A percentile compares a stretch with the other conserved stretches of the same genome.
Conservation (phyloP, 1,140 invertebrate genomes). For the Anastatus disparis region DNA sequence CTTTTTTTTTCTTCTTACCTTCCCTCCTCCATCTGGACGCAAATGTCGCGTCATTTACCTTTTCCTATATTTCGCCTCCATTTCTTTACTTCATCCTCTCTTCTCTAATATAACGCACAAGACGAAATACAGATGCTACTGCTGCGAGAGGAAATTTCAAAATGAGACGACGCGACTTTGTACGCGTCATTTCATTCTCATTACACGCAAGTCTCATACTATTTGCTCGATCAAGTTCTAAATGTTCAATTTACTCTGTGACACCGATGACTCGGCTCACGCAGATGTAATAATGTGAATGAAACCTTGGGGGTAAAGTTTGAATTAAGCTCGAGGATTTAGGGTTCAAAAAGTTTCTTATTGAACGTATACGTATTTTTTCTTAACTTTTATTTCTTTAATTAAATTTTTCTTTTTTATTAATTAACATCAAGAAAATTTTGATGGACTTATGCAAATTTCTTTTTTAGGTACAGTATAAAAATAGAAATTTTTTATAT, state of each 20-base stretch:
- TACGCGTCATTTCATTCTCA: slow-evolving; percentile 40
- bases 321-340: too few species aligned
- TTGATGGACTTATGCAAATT: too few species aligned
- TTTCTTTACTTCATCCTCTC: neutral
- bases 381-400: too few species aligned
- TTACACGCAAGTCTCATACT: slow-evolving; percentile 15
- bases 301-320: too few species aligned
- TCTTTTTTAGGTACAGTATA: too few species aligned
- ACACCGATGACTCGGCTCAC: neutral
- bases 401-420: too few species aligned
- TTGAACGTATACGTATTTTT: too few species aligned
- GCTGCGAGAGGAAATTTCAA: neutral
- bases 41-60: slow-evolving; percentile 11
- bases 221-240: neutral
- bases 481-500: too few species aligned
- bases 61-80: neutral
- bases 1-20: neutral
- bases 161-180: slow-evolving; percentile 7
- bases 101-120: neutral
- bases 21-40: neutral
- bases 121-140: neutral
- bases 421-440: too few species aligned
- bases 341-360: too few species aligned
- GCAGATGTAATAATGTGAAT: too few species aligned
- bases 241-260: slow-evolving; percentile 12